Evolutionary conservation across 2,888 invertebrate genomes (phyloP).

Genomic region (Leucophora obtusa): DNA sequence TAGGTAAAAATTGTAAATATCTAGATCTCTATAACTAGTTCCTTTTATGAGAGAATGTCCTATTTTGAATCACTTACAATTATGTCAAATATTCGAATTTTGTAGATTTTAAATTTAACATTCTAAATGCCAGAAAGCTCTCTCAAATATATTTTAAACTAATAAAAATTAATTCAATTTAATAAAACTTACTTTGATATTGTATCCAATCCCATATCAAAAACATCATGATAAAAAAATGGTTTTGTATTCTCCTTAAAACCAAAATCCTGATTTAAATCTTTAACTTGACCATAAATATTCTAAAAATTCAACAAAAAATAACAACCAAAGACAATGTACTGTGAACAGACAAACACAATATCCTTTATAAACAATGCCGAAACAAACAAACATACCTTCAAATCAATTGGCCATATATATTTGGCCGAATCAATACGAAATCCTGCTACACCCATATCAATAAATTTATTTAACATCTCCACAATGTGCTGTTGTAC

Average conservation of each 20-base stretch:
- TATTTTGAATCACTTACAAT: no score
- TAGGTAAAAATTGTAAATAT: no score
- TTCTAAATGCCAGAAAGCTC: no score
- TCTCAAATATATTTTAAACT: no score
- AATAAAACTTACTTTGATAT: conserved; percentile 68
- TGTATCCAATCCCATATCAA: conserved; percentile 78
- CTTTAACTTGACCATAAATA: conserved; percentile 80
- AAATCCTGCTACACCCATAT: conserved; percentile 89
- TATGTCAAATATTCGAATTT: no score
- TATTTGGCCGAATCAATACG: conserved; percentile 87
- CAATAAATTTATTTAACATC: conserved; percentile 72
- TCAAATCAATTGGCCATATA: conserved; percentile 87
- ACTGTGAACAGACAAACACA: not conserved
- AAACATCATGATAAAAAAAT: conserved; percentile 81
- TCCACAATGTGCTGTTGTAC: conserved; percentile 82
- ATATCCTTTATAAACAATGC: not conserved
- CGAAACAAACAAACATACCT: conserved; percentile 70
- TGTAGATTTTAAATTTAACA: no score
- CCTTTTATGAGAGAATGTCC: no score
- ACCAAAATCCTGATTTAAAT: conserved; percentile 79
- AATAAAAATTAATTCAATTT: no score
- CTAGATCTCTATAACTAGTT: no score
- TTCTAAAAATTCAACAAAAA: conserved; percentile 66
- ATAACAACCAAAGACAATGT: not conserved
- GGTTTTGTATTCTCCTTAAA: conserved; percentile 80